Conservation (phyloP, 1,140 invertebrate genomes). For the Microplitis mediator region DNA sequence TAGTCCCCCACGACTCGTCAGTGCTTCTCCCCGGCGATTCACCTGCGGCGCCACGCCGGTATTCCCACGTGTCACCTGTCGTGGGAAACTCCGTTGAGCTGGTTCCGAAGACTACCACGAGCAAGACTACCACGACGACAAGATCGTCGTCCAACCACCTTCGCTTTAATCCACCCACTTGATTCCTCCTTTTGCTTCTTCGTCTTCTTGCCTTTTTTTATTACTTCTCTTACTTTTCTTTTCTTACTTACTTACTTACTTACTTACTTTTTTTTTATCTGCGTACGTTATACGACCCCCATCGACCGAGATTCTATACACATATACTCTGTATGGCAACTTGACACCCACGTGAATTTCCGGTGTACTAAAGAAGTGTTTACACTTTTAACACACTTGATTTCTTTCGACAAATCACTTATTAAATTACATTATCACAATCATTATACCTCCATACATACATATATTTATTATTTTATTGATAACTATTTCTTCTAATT, state of each 20-base stretch:
- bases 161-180: conserved; percentile 32
- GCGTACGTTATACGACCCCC: conserved; percentile 23
- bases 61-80: conserved; percentile 63
- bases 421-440: not conserved
- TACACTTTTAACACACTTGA: not conserved
- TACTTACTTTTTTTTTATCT: conserved; percentile 18
- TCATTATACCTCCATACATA: no score
- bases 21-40: conserved; percentile 43
- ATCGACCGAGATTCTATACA: conserved; percentile 22
- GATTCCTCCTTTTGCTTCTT: conserved; percentile 24
- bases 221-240: not conserved
- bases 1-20: conserved; percentile 21
- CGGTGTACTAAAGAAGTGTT: conserved; percentile 17
- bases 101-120: conserved; percentile 34
- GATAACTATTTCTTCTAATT: no score
- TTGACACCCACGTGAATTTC: conserved; percentile 34
- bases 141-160: conserved; percentile 32
- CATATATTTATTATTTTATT: no score
- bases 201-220: not conserved
- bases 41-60: conserved; percentile 52
- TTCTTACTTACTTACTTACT: conserved; percentile 22
- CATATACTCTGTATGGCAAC: conserved; percentile 13
- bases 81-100: conserved; percentile 52
- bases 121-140: conserved; percentile 28
- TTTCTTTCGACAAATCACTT: not conserved